These are phyloP conservation scores for Phalloptychus januarius DNA, from an alignment of 2,797 vertebrate species.

Conservation along the genomic window DNA sequence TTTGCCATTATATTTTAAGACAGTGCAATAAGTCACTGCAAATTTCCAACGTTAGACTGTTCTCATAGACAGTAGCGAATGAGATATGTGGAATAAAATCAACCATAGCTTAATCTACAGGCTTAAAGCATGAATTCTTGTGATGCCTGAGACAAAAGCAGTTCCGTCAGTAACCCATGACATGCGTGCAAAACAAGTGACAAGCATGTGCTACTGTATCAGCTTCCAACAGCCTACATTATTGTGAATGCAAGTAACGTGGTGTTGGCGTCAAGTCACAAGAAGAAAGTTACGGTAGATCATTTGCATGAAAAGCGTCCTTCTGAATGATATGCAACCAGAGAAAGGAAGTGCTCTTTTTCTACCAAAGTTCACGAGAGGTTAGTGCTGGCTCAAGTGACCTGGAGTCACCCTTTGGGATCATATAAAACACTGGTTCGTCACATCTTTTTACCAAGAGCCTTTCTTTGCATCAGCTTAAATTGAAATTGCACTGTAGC, in stretches of 20 bases:
- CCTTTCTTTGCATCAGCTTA: background rate
- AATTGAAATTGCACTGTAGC: background rate
- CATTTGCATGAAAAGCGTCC: background rate
- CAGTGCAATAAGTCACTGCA: background rate
- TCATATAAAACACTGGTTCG: background rate
- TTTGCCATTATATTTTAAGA: background rate
- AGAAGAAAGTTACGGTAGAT: background rate
- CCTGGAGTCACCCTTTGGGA: background rate
- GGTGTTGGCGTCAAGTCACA: background rate
- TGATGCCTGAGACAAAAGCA: slow-evolving; percentile 30
- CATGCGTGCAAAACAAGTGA: slow-evolving; percentile 5
- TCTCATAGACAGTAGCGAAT: slow-evolving; percentile 15
- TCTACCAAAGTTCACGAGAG: background rate
- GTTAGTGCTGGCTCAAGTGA: background rate
- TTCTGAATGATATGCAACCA: background rate
- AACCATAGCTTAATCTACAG: slow-evolving; percentile 23
- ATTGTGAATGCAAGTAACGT: background rate
- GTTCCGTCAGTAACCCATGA: slow-evolving; percentile 19
- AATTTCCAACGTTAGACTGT: background rate
- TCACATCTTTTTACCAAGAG: background rate
- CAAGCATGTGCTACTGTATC: slow-evolving; percentile 12
- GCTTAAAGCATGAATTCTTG: slow-evolving; percentile 42
- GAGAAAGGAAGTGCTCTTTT: background rate
- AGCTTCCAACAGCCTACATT: background rate
- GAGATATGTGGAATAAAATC: slow-evolving; percentile 24